These are phyloP conservation scores for Bovichtus variegatus DNA, from an alignment of 2,797 vertebrate genomes.

Conservation along the genomic window DNA sequence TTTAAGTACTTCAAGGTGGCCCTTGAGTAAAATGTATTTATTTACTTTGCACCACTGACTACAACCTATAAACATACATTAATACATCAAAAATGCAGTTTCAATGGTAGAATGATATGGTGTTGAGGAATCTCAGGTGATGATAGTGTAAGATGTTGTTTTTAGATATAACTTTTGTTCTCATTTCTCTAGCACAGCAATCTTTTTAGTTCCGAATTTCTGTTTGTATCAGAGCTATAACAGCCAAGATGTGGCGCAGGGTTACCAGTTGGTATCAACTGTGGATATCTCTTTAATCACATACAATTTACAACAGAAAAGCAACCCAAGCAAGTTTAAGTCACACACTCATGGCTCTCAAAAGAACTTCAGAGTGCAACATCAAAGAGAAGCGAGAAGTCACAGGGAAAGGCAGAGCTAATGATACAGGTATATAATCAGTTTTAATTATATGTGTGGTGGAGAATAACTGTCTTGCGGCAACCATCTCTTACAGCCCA, in stretches of 20 bases:
- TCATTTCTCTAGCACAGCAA: slow-evolving; percentile 8
- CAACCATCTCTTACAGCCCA: slow-evolving; percentile 1
- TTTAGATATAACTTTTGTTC: slow-evolving; percentile 8
- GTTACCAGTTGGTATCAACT: slow-evolving; percentile 41
- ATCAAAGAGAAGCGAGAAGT: slow-evolving; percentile 55
- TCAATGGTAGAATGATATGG: background rate
- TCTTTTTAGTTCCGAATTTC: slow-evolving; percentile 40
- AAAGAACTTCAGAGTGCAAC: slow-evolving; percentile 24
- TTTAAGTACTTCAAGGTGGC: background rate
- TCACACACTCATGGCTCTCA: slow-evolving; percentile 51
- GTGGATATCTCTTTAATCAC: slow-evolving; percentile 61
- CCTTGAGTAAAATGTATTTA: background rate
- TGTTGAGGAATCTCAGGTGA: background rate
- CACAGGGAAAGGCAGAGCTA: slow-evolving; percentile 43
- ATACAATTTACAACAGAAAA: slow-evolving; percentile 64
- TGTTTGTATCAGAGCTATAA: slow-evolving; percentile 45
- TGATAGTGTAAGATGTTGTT: background rate
- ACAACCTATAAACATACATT: background rate
- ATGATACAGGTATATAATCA: slow-evolving; percentile 51
- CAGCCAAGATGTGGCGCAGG: background rate
- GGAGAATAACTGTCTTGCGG: slow-evolving; percentile 28
- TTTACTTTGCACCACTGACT: background rate
- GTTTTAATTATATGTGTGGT: slow-evolving; percentile 64
- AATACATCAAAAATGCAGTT: slow-evolving; percentile 10
- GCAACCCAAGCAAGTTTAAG: slow-evolving; percentile 51